Evolutionary conservation across 2,797 vertebrate genomes (phyloP), one percentile per base, ranked within the genome.

Genomic region (Pseudopleuronectes americanus): DNA sequence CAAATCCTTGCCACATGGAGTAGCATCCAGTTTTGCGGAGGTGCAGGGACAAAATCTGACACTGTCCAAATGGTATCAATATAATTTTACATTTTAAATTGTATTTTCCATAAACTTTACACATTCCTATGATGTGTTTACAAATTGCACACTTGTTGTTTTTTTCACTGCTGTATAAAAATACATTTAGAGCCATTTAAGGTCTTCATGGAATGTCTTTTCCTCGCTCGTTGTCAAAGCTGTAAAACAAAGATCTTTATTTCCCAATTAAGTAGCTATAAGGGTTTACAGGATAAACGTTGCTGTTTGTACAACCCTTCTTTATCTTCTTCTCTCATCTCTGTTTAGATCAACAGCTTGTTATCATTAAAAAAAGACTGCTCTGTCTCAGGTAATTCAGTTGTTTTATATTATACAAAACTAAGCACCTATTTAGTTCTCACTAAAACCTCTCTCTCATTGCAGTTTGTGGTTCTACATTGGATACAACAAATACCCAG

Each of bases 401-500:
- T 60, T 22, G 47, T 66, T 79, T 76, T 67, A 55, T 66, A 62
- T 56, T 26, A 49, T 67, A 71, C 8, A 73, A 75, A 75, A 75
- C 71, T 63, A 73, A 31, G 47, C 38, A 65, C 61, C 41, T 23
- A 51, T 49, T 63, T 58, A n/a, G 2, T 54, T 76, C 41, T 75
- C 43, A 66, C 8, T 53, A 26, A 77, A 63, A 16, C 48, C 23
- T 60, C 5, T 71, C 12, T 71, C 28, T 70, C 23, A 10, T 23
- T 88, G 55, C 52, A 81, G 64, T 83, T 68, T 86, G 47, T 52
- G 55, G 17, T 83, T 89, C 94, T 96, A 99, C 96, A 99, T 96
- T 21, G 97, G 97, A 95, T 99, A 99, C 74, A 99, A 95, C 94
- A 99, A 95, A 94, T 96, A 99, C 81, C 98, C 98, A 83, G 98